phyloP scores from a whole-genome alignment of 2,113 vertebrate genomes.

The Catharus minimus region DNA sequence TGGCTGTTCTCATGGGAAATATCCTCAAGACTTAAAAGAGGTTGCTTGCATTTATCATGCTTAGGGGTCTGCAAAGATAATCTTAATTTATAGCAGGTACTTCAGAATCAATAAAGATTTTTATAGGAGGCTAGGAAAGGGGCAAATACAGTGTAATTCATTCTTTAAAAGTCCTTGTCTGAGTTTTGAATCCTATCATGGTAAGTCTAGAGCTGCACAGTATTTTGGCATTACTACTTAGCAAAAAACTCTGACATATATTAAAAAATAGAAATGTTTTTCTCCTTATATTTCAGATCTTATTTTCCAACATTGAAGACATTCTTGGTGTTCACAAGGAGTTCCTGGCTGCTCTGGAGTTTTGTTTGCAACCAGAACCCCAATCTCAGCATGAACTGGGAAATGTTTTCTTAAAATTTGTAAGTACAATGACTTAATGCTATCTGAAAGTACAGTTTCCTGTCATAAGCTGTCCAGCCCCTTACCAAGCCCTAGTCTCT shows the following conservation, averaged over 20 bases:
- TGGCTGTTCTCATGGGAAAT: neutral
- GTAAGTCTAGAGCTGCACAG: neutral
- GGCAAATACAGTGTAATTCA: neutral
- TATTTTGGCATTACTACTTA: neutral
- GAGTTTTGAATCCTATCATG: neutral
- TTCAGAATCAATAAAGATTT: neutral
- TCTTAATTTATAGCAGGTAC: neutral
- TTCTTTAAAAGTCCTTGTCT: neutral
- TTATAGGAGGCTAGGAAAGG: neutral
- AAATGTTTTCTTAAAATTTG: slow-evolving; percentile 93
- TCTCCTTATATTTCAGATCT: slow-evolving; percentile 76
- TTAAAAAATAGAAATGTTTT: neutral
- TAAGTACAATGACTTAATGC: slow-evolving; percentile 78
- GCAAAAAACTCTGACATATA: neutral
- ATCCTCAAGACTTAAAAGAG: neutral
- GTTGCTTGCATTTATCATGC: neutral
- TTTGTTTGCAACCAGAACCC: slow-evolving; percentile 89
- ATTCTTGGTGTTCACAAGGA: slow-evolving; percentile 93
- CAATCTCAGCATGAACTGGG: slow-evolving; percentile 92
- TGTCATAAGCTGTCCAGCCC: slow-evolving; percentile 8
- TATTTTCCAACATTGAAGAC: slow-evolving; percentile 98
- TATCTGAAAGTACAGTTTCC: slow-evolving; percentile 71
- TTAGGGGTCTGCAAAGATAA: neutral
- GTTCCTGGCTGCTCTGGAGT: slow-evolving; percentile 87
- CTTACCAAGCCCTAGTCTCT: neutral